These are phyloP conservation scores for Caenorhabditis latens DNA, from an alignment of 1,140 invertebrate genomes.

Conservation along the genomic window DNA sequence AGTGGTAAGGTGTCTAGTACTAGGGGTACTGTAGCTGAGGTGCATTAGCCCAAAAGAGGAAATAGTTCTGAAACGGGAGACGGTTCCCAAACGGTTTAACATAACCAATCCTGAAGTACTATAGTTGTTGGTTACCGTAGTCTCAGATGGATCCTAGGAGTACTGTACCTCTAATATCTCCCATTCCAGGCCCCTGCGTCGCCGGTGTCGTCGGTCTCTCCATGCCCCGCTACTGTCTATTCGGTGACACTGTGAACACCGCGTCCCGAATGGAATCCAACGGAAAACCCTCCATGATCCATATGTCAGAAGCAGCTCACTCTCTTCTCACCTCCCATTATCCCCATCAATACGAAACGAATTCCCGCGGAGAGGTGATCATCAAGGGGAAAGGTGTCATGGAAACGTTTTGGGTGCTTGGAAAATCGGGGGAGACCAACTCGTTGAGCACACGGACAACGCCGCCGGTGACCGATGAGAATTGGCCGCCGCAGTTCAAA, in stretches of 20 bases:
- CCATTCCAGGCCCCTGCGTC: conserved; percentile 74
- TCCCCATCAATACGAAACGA: conserved; percentile 72
- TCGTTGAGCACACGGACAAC: not conserved
- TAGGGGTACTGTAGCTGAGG: no score
- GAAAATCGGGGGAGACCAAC: not conserved
- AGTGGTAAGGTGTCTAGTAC: conserved; percentile 72
- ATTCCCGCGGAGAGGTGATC: conserved; percentile 73
- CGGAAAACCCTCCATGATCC: conserved; percentile 74
- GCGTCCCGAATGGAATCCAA: conserved; percentile 88
- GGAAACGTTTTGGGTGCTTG: conserved; percentile 90
- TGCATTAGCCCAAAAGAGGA: no score
- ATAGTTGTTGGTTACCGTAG: no score
- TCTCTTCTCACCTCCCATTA: conserved; percentile 67
- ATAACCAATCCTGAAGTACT: no score
- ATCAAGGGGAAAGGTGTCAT: conserved; percentile 83
- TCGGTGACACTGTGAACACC: conserved; percentile 94
- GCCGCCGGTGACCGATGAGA: not conserved
- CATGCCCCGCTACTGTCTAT: conserved; percentile 80
- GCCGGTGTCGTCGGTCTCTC: conserved; percentile 78
- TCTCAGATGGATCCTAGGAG: no score
- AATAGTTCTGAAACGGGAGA: no score
- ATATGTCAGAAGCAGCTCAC: conserved; percentile 72
- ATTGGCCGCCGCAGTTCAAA: not conserved
- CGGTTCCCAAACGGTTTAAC: no score
- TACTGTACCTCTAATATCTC: not conserved